Evolutionary conservation across 2,888 invertebrate genomes (phyloP).

Genomic region (Altica lythri): DNA sequence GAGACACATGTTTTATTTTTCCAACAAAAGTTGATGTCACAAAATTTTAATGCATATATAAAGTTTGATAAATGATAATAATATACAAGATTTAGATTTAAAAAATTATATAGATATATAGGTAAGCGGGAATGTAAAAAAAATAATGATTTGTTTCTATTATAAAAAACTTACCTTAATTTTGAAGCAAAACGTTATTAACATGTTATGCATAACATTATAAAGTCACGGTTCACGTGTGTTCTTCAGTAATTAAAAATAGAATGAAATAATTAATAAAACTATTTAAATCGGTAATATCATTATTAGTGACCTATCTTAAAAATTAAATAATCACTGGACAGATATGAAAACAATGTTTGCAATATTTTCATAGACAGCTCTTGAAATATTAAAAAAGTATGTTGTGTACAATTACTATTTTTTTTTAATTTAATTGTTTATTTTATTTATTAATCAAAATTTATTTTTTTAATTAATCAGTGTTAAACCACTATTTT

Average conservation of each 20-base stretch:
- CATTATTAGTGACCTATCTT: conserved; percentile 1
- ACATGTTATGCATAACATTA: background rate
- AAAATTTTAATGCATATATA: no score
- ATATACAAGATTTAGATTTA: background rate
- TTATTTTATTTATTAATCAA: no score
- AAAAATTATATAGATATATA: no score
- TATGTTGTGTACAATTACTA: no score
- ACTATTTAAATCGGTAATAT: conserved; percentile 1
- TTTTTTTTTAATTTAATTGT: no score
- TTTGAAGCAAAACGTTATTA: conserved; percentile 1
- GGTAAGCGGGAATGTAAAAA: no score
- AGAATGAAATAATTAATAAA: conserved; percentile 11
- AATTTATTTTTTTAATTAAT: no score
- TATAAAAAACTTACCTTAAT: background rate
- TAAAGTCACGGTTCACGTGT: background rate
- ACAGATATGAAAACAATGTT: conserved; percentile 1
- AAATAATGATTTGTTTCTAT: background rate
- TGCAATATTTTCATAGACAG: background rate
- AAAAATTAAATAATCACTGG: conserved; percentile 6
- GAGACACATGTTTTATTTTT: no score
- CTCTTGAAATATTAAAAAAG: no score
- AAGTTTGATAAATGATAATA: no score
- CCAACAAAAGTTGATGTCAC: no score
- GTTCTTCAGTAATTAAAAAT: conserved; percentile 7
- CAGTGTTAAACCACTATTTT: no score